Base-by-base conservation (phyloP, 2,113 vertebrate species). In the Corydoras sp. region DNA sequence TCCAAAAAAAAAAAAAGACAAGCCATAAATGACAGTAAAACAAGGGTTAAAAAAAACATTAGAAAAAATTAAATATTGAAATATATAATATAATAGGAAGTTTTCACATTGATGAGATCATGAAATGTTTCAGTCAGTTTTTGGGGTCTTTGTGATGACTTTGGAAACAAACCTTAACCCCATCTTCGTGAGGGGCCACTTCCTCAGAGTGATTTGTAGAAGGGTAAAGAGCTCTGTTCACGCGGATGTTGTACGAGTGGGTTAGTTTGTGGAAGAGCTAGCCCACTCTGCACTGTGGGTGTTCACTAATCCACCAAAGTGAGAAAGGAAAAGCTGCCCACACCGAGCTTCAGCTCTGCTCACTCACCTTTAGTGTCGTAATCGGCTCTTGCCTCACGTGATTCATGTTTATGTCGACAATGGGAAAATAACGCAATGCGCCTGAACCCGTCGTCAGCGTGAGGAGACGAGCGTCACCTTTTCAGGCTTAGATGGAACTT, bases 351-450 rank as follows among this genome's bases (percentile, higher is more conserved):
- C 68, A 59, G 10, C 55, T 29, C 60, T 69, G 56, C 49, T 62
- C 68, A 70, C 15, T 60, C 58, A 60, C 12, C 32, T 51, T 50
- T 31, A 35, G 48, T 74, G 69, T 50, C 49, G 69, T 65, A 75
- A 78, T 53, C n/a, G 3, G 43, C 53, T 68, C 54, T 78, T 74
- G 54, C 77, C 29, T 79, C 61, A 78, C 58, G 29, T 49, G 35
- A 31, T 65, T 56, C 31, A 50, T 50, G 74, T 60, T 78, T 9
- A 71, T 9, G 48, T 58, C 29, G 30, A 51, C 18, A 24, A 58
- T 71, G 58, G 76, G 76, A 78, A 78, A 72, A 75, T 65, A 78
- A 72, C 61, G 69, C 71, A 72, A 79, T 55, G 62, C 54, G 35
- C 15, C 43, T 11, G 5, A 62, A 31, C 56, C 59, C 60, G 61